Percentiles rank a stretch among this genome's conserved stretches.
Conservation (phyloP, 2,113 vertebrate species). For the Falcunculus frontatus region DNA sequence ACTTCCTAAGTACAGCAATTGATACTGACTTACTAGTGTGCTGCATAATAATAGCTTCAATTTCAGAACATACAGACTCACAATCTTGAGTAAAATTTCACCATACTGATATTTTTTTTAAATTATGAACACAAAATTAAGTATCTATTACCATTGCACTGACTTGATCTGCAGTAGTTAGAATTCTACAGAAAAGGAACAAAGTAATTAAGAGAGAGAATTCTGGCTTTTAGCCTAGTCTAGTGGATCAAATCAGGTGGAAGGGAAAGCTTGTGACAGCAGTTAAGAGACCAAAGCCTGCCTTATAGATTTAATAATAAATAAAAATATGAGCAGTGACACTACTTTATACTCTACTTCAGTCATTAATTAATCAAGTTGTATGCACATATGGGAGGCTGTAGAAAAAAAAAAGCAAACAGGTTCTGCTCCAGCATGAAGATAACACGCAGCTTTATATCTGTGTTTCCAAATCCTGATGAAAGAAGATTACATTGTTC, state of each 20-base stretch:
- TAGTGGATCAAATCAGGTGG: not conserved
- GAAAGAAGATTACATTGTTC: not conserved
- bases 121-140: not conserved
- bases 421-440: not conserved
- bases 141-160: not conserved
- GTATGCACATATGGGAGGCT: not conserved
- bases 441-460: not conserved
- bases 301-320: not conserved
- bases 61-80: not conserved
- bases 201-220: not conserved
- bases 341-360: not conserved
- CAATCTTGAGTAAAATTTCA: not conserved
- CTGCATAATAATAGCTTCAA: not conserved
- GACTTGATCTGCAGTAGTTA: not conserved
- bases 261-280: not conserved
- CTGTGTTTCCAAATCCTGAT: not conserved
- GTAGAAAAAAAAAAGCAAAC: not conserved
- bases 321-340: not conserved
- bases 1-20: not conserved
- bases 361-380: not conserved
- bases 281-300: not conserved
- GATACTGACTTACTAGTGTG: not conserved
- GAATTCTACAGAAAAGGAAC: not conserved
- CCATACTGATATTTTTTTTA: not conserved
- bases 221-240: not conserved